Conservation (phyloP, 1,140 invertebrate species). For the Dufourea novaeangliae region DNA sequence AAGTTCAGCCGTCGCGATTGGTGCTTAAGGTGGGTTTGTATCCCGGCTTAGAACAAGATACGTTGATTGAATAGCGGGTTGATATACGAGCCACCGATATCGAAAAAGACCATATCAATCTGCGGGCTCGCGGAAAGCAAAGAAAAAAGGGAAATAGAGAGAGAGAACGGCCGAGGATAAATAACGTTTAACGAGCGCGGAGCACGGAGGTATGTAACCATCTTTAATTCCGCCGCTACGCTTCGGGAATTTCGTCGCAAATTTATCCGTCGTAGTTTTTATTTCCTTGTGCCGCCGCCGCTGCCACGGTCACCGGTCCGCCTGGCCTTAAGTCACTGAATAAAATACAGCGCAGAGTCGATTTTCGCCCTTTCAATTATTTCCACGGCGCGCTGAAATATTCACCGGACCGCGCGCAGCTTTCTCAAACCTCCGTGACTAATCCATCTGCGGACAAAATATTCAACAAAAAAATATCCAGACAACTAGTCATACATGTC, state of each 20-base stretch:
- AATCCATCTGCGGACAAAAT: not conserved
- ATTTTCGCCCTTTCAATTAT: constrained; percentile 17
- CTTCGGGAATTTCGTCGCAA: constrained; percentile 10
- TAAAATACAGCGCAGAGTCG: constrained; percentile 7
- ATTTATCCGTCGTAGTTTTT: not conserved
- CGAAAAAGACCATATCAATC: constrained; percentile 59
- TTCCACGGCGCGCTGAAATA: not conserved
- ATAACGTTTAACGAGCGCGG: constrained; percentile 66
- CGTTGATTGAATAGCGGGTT: constrained; percentile 74
- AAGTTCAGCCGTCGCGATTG: constrained; percentile 70
- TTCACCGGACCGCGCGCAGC: not conserved
- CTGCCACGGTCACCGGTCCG: no score
- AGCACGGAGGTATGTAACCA: not conserved
- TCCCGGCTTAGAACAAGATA: constrained; percentile 73
- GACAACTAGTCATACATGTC: no score
- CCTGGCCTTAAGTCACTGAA: not conserved
- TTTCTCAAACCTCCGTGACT: constrained; percentile 7
- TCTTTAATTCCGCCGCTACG: constrained; percentile 26
- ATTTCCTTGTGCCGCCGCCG: not conserved
- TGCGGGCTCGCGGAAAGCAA: not conserved
- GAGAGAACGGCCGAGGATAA: constrained; percentile 60
- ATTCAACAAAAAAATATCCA: no score
- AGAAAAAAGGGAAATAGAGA: not conserved
- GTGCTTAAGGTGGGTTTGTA: constrained; percentile 73
- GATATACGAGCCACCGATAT: constrained; percentile 67